Evolutionary conservation across 2,888 invertebrate species (phyloP).

Genomic region (Leucozona laternaria): DNA sequence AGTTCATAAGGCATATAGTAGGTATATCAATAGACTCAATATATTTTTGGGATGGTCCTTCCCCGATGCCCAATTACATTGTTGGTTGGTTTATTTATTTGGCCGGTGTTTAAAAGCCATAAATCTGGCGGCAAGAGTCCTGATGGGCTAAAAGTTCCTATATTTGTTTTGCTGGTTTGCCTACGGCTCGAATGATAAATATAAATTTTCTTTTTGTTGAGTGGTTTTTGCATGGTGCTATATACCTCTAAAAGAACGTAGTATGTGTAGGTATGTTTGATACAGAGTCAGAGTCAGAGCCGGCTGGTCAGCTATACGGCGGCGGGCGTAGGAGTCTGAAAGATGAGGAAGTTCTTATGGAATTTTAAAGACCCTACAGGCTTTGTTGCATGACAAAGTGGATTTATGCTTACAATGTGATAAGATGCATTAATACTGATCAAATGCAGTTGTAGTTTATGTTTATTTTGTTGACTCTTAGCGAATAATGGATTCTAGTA

Average conservation of each 20-base stretch:
- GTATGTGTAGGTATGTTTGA: too few relatives aligned
- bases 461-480: conserved; percentile 20
- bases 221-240: conserved; percentile 21
- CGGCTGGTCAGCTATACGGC: neutral
- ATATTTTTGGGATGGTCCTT: conserved; percentile 48
- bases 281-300: too few relatives aligned
- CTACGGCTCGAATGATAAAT: conserved; percentile 58
- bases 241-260: too few relatives aligned
- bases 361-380: conserved; percentile 24
- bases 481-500: conserved; percentile 33
- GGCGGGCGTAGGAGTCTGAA: conserved; percentile 29
- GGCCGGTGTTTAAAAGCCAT: conserved; percentile 21
- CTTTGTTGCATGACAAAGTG: conserved; percentile 27
- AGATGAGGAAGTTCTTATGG: conserved; percentile 38
- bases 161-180: conserved; percentile 43
- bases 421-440: conserved; percentile 28
- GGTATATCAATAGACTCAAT: conserved; percentile 62
- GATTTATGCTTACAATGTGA: conserved; percentile 34
- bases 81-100: conserved; percentile 54
- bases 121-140: conserved; percentile 39
- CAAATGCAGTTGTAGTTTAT: neutral
- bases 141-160: conserved; percentile 15
- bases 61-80: conserved; percentile 51
- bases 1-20: neutral
- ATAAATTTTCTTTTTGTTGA: conserved; percentile 52